Base-by-base conservation (phyloP, 2,888 invertebrate genomes). In the Melinaea menophilus region DNA sequence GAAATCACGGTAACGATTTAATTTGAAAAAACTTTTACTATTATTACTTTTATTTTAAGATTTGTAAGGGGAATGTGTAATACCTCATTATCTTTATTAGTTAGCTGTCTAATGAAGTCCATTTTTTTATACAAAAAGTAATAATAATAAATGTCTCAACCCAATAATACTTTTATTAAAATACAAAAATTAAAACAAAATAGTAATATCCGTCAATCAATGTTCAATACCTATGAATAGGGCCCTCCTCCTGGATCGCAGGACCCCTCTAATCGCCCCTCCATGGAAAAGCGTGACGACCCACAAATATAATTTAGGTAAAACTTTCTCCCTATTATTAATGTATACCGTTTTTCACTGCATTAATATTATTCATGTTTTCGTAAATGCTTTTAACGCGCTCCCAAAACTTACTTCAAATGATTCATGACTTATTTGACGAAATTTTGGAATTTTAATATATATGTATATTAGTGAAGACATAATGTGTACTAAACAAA, bases 261-360 rank as follows among this genome's bases (percentile, higher is more conserved):
- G 80, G 84, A 81, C 82, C 86, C 87, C 86, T 86, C 85, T 86
- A 88, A 88, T 88, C 88, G 85, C 80, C 85, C 81, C 80, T 77
- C 73, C 73, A 83, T 80, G 85, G 86, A 84, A 87, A 86, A 88
- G 87, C 91, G 89, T 91, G 90, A 91, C 90, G 91, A 88, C 90
- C 90, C 89, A 89, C 90, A 90, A 90, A 90, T 90, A 90, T 90
- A 88, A 90, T 90, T 90, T 88, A 86, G 86, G 87, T 85, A 84
- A 88, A 88, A 88, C 85, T 88, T 88, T 88, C 86, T 85, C 87
- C 82, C 81, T 78, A 77, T 80, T 85, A 80, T 79, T 78, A 78
- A 79, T 82, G 80, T 79, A 82, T 80, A 78, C 79, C 75, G 80
- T 83, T 84, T 81, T 82, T 77, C 78, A 81, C 79, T 82, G 85